Evolutionary conservation across 2,113 vertebrate genomes (phyloP).

Genomic region (Sitta europaea): DNA sequence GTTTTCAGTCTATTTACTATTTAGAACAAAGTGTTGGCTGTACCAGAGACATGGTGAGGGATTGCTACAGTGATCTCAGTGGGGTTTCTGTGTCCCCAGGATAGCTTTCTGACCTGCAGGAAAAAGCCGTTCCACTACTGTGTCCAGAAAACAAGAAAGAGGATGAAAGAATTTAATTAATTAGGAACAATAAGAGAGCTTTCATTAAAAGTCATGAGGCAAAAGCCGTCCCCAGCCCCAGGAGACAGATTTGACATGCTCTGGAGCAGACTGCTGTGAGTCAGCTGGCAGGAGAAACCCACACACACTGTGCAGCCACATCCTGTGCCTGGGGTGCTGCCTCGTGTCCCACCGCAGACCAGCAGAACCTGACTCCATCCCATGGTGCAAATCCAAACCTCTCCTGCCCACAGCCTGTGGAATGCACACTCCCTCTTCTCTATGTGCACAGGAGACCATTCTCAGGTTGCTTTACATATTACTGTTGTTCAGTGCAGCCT

Average conservation of each 20-base stretch:
- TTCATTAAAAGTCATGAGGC: constrained; percentile 49
- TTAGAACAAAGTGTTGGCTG: not conserved
- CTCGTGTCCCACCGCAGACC: accelerated
- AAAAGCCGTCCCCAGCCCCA: constrained; percentile 18
- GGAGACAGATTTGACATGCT: constrained; percentile 36
- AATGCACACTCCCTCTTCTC: not conserved
- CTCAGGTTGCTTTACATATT: not conserved
- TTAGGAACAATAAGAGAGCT: constrained; percentile 37
- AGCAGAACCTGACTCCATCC: not conserved
- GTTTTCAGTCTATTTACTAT: constrained; percentile 7
- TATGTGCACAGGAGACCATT: not conserved
- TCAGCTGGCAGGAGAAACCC: constrained; percentile 38
- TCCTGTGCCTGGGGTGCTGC: constrained; percentile 27
- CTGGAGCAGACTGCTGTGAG: constrained; percentile 21
- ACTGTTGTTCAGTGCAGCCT: not conserved
- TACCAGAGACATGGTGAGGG: not conserved
- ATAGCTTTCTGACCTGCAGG: constrained; percentile 17
- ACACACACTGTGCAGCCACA: not conserved
- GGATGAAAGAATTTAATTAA: constrained; percentile 30
- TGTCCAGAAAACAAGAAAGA: not conserved
- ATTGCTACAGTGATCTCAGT: not conserved
- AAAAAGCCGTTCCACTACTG: not conserved
- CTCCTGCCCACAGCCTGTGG: not conserved
- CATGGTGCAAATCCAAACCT: not conserved
- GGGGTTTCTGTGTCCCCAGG: constrained; percentile 9